Base-by-base conservation (phyloP, 2,113 vertebrate species). In the Corythornis vintsioides region DNA sequence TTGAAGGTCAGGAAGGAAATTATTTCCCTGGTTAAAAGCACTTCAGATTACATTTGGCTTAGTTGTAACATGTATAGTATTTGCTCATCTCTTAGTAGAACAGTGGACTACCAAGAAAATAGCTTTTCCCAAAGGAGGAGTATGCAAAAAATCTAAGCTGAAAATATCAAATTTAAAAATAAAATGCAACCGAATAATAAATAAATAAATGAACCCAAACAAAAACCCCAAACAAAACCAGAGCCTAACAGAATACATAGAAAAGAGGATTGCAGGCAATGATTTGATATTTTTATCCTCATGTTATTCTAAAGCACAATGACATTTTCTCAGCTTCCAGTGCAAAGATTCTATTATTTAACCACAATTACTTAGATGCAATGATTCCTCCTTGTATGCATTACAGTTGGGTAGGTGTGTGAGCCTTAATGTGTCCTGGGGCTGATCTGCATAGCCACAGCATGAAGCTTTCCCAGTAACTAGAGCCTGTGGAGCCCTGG, bases 1-100 rank as follows among this genome's bases (percentile, higher is more conserved):
- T 35, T 77, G 94, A 94, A 96, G 78, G 94, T 94, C 94, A 78
- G 82, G 56, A 90, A 65, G 60, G 90, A 92, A 94, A 81, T 87
- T 59, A 85, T 87, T 89, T 87, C 63, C 45, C 43, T 83, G 15
- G 56, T 93, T 95, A 93, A 93, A 91, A 95, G 83, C 45, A 53
- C 67, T 21, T 96, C 45, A 38, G 43, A 45, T 84, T 45, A 59
- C 80, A 83, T 78, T 92, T 87, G 86, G 76, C 89, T 96, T 93
- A 89, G 61, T 85, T 71, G 90, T 84, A 93, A 90, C 67, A 90
- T 93, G 94, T 96, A 60, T 61, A 79, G 26, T 84, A 78, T 94
- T 96, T 96, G 90, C 77, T 90, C 84, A 75, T 90, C 56, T 93
- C 85, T 83, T 28, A 22, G 38, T 12, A 70, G 60, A 86, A 93